These are phyloP conservation scores for Tigriopus californicus DNA, from an alignment of 2,888 invertebrate genomes.

Conservation along the genomic window DNA sequence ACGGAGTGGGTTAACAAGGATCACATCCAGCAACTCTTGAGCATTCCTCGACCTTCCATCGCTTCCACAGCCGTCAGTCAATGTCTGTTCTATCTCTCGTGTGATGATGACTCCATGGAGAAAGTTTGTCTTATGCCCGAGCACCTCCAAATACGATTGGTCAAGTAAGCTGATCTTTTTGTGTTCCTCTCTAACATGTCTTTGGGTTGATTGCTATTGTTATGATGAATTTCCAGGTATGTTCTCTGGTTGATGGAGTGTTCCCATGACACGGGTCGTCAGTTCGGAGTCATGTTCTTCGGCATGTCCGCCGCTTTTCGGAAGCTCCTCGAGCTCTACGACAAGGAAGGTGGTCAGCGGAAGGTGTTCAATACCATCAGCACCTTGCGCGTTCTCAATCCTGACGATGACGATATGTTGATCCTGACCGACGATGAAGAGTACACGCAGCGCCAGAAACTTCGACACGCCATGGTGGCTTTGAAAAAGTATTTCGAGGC, in stretches of 20 bases:
- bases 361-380: constrained; percentile 85
- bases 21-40: constrained; percentile 47
- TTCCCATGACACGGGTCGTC: constrained; percentile 90
- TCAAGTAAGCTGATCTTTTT: constrained; percentile 35
- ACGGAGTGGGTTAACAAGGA: constrained; percentile 75
- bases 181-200: neutral
- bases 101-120: constrained; percentile 95
- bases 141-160: constrained; percentile 51
- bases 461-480: constrained; percentile 73
- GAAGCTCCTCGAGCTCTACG: constrained; percentile 82
- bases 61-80: constrained; percentile 92
- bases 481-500: constrained; percentile 77
- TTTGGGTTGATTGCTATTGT: constrained; percentile 6
- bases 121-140: constrained; percentile 70
- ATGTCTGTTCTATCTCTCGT: constrained; percentile 86
- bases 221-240: constrained; percentile 41
- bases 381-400: constrained; percentile 55
- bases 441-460: constrained; percentile 71
- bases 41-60: constrained; percentile 78
- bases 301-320: constrained; percentile 81
- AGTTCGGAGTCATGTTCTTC: constrained; percentile 96
- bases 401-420: constrained; percentile 36
- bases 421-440: constrained; percentile 61
- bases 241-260: constrained; percentile 87
- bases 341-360: constrained; percentile 76